Percentiles rank a stretch among this genome's conserved stretches.
phyloP scores from a whole-genome alignment of 2,113 vertebrate species.

The Neodon shergylaensis region DNA sequence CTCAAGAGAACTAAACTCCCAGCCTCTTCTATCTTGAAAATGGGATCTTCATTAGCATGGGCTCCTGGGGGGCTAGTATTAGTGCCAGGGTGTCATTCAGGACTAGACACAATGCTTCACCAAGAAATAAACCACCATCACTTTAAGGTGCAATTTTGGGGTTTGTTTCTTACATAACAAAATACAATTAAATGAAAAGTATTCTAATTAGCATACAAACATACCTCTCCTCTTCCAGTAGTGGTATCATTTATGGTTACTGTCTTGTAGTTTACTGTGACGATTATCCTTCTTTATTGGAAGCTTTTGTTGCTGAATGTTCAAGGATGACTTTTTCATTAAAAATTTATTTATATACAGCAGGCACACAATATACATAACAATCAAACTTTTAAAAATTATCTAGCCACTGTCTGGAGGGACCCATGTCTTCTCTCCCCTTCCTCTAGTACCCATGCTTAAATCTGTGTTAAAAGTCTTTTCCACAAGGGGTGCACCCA shows the following conservation, averaged over 20 bases:
- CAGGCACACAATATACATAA: not conserved
- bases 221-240: not conserved
- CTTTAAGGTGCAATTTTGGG: constrained; percentile 3
- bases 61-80: not conserved
- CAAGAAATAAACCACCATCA: not conserved
- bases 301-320: constrained; percentile 18
- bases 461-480: not conserved
- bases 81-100: not conserved
- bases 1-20: not conserved
- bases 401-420: not conserved
- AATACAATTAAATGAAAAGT: constrained; percentile 17
- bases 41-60: not conserved
- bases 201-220: not conserved
- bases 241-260: not conserved
- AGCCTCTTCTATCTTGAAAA: not conserved
- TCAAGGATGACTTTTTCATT: constrained; percentile 3
- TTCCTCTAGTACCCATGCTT: not conserved
- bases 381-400: not conserved
- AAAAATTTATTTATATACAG: constrained; percentile 9
- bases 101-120: not conserved
- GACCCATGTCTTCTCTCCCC: too few species aligned
- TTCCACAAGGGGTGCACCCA: too few species aligned
- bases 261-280: not conserved
- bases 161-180: not conserved
- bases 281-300: not conserved